Base-by-base conservation (phyloP, 1,140 invertebrate species). In the Ooceraea biroi region DNA sequence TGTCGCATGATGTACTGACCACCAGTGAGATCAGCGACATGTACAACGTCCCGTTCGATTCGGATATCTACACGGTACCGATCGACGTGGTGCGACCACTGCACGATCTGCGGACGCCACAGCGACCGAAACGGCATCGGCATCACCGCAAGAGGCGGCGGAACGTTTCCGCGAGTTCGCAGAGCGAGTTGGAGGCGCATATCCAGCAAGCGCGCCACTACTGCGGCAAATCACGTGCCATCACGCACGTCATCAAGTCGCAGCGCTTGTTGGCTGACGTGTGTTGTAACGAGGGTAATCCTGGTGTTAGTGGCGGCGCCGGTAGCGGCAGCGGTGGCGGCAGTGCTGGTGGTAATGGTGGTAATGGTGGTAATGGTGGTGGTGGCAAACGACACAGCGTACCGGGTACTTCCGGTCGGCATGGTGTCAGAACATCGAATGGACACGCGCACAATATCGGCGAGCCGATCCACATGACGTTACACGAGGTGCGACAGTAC, bases 1-100 rank as follows among this genome's bases (percentile, higher is more conserved):
- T 97, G 95, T 97, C 97, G 0, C 97, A 97, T 86, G 97, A 97
- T 88, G 96, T 97, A 0, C 92, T 97, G 11, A 95, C 95, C 0
- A 96, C 96, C 7, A 96, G 95, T 84, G 96, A 97, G 84, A 97
- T 97, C 41, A 96, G 96, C 41, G 97, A 98, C 90, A 96, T 97
- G 94, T 98, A 98, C 91, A 98, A 97, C 93, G 97, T 98, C 57
- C 97, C 97, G 57, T 97, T 97, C 85, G 97, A 97, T 86, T 97
- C 97, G 90, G 97, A 98, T 89, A 97, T 98, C 84, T 98, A 98
- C 90, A 97, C 97, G 5, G 96, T 98, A 57, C 97, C 97, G 25
- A 96, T 98, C 58, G 97, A 98, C 92, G 96, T 96, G 89, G 95
- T 97, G 5, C 93, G 95, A 87, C 96, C 96, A 85, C 93, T 95